Conservation (phyloP, 2,888 invertebrate species). For the Epistrophe eligans region DNA sequence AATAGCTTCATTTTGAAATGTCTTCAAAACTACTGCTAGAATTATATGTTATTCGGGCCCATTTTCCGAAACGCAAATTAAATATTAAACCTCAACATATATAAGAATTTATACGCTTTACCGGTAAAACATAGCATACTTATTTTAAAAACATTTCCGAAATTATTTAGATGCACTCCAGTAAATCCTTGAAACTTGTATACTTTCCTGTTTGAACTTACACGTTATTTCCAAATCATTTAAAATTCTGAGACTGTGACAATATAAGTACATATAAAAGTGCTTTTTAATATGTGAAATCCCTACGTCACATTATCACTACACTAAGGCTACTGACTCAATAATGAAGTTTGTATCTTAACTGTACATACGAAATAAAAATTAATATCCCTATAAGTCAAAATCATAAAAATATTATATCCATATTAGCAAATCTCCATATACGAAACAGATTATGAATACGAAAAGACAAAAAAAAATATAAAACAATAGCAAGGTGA, state of each 20-base stretch:
- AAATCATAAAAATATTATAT: constrained; percentile 36
- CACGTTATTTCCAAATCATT: neutral
- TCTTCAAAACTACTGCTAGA: no score
- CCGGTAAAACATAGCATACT: no score
- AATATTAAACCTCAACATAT: no score
- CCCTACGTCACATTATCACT: constrained; percentile 1
- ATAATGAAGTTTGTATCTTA: neutral
- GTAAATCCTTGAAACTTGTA: no score
- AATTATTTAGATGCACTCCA: no score
- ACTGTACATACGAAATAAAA: constrained; percentile 7
- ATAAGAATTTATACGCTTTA: no score
- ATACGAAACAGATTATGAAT: constrained; percentile 10
- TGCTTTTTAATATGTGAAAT: neutral
- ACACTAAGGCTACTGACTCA: neutral
- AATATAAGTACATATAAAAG: no score
- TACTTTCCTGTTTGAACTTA: neutral
- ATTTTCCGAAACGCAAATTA: no score
- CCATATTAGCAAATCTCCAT: constrained; percentile 47
- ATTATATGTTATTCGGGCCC: no score
- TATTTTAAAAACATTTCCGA: no score
- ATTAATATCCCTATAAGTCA: constrained; percentile 21
- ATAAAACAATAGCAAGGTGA: constrained; percentile 58
- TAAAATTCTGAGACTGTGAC: neutral
- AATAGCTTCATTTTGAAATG: no score
- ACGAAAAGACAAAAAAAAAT: constrained; percentile 7